Evolutionary conservation across 2,113 vertebrate species (phyloP).

Genomic region (Python bivittatus): DNA sequence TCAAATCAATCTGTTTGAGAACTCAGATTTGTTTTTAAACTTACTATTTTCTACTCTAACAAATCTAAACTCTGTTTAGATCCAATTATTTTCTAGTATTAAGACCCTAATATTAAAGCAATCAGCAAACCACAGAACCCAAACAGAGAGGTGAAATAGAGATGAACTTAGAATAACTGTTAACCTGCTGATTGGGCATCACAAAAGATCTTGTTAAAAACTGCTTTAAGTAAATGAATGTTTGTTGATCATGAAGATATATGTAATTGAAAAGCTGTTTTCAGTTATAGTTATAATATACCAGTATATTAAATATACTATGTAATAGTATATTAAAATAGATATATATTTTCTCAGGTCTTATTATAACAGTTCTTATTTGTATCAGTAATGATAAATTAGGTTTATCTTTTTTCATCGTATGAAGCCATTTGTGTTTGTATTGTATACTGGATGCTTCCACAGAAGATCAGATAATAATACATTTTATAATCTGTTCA

Average conservation of each 20-base stretch:
- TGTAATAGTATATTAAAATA: not conserved
- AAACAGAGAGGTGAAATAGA: not conserved
- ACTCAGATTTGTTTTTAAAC: no score
- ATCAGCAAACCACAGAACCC: not conserved
- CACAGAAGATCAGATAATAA: not conserved
- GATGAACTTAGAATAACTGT: not conserved
- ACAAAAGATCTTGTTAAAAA: not conserved
- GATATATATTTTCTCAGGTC: not conserved
- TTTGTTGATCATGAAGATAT: not conserved
- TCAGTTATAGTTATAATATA: not conserved
- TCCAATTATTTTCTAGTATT: not conserved
- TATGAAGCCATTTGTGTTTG: not conserved
- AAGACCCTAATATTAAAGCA: not conserved
- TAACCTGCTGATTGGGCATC: not conserved
- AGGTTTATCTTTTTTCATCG: not conserved
- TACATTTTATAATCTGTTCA: not conserved
- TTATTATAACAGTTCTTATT: not conserved
- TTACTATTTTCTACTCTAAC: no score
- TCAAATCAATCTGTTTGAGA: not conserved
- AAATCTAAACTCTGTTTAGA: not conserved
- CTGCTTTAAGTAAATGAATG: not conserved
- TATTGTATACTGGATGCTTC: not conserved
- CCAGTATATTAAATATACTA: not conserved
- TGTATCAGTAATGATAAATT: not conserved
- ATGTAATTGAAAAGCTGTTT: not conserved